Percentiles rank a stretch among this genome's conserved stretches.
Conservation (phyloP, 2,797 vertebrate genomes). For the Botia kubotai region DNA sequence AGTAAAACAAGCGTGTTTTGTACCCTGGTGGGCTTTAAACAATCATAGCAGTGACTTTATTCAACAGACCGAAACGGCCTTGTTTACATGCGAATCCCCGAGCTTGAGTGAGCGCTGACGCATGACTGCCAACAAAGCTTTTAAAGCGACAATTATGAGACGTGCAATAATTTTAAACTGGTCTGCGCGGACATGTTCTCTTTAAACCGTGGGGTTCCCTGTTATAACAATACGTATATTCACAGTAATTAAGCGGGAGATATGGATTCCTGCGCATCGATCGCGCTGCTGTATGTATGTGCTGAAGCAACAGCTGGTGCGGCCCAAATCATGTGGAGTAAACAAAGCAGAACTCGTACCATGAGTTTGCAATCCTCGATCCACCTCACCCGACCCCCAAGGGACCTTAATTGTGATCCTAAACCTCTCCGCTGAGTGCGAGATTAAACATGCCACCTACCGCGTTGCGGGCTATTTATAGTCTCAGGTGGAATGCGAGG, state of each 20-base stretch:
- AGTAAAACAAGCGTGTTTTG: slow-evolving; percentile 54
- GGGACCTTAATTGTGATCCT: slow-evolving; percentile 51
- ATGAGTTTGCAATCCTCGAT: slow-evolving; percentile 19
- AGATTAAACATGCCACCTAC: slow-evolving; percentile 75
- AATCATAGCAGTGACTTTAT: slow-evolving; percentile 40
- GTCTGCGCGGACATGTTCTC: neutral
- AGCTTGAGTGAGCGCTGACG: slow-evolving; percentile 68
- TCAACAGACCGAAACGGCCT: slow-evolving; percentile 72
- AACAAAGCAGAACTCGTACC: slow-evolving; percentile 49
- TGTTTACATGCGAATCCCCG: slow-evolving; percentile 82
- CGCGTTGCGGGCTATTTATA: slow-evolving; percentile 79
- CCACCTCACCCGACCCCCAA: neutral
- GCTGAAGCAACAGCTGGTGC: slow-evolving; percentile 43
- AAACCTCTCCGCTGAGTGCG: slow-evolving; percentile 63
- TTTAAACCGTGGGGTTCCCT: neutral
- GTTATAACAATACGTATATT: neutral
- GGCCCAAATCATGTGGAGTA: slow-evolving; percentile 33
- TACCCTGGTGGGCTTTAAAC: neutral
- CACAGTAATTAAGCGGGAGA: too few relatives aligned
- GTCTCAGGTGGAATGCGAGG: slow-evolving; percentile 70
- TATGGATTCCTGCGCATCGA: slow-evolving; percentile 13
- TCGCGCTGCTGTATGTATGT: slow-evolving; percentile 15
- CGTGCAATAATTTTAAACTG: neutral
- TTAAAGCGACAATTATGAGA: neutral
- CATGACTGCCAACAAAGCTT: slow-evolving; percentile 19